phyloP scores from a whole-genome alignment of 1,140 invertebrate species.

The Drosophila biarmipes region DNA sequence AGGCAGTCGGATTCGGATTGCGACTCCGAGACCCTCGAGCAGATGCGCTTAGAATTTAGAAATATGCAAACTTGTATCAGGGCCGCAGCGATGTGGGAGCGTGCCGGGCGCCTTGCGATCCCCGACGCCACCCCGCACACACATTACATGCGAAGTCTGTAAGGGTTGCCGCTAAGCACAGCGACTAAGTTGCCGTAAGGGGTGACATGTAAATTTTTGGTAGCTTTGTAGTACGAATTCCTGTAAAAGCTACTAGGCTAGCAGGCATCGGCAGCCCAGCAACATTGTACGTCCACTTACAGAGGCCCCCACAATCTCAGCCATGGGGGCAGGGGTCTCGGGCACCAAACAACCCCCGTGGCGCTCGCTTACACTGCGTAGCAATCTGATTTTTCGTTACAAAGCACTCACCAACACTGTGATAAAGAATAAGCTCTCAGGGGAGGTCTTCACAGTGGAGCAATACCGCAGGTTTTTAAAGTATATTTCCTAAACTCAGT shows the following conservation, averaged over 20 bases:
- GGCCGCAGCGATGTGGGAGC: conserved; percentile 55
- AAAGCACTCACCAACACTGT: conserved; percentile 37
- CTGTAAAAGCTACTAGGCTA: conserved; percentile 83
- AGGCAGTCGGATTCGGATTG: conserved; percentile 1
- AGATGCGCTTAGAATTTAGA: conserved; percentile 82
- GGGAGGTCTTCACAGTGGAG: conserved; percentile 25
- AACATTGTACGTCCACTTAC: conserved; percentile 55
- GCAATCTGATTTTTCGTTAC: conserved; percentile 17
- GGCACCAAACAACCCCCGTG: conserved; percentile 4
- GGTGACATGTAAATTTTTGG: conserved; percentile 70
- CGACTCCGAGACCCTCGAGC: conserved; percentile 45
- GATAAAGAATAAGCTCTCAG: background rate
- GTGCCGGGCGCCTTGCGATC: conserved; percentile 17
- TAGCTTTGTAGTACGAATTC: conserved; percentile 77
- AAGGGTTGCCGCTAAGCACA: conserved; percentile 63
- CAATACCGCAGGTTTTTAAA: background rate
- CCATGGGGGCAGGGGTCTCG: background rate
- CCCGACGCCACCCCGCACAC: background rate
- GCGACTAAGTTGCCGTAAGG: conserved; percentile 30
- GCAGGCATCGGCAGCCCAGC: conserved; percentile 44
- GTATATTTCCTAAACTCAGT: too few relatives aligned
- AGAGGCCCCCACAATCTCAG: conserved; percentile 10
- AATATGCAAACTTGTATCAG: conserved; percentile 82
- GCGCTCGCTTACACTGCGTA: conserved; percentile 25
- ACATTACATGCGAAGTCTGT: conserved; percentile 42